phyloP scores from a whole-genome alignment of 2,888 invertebrate genomes.

The Aleiodes leptofemur region DNA sequence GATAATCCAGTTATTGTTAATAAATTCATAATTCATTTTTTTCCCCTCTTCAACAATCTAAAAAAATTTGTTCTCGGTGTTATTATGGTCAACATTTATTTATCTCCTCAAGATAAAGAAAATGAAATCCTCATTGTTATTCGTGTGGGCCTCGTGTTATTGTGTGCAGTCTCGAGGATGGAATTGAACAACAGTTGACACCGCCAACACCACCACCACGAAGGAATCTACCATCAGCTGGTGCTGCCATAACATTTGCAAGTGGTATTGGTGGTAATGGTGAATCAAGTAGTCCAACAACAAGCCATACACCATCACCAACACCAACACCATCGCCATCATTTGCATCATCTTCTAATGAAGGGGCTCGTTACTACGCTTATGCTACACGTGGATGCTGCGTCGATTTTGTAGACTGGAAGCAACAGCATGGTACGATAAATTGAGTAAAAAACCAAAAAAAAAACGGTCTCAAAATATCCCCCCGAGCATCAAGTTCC shows the following conservation, averaged over 20 bases:
- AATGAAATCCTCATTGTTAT: conserved; percentile 18
- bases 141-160: conserved; percentile 26
- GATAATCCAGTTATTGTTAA: too few relatives aligned
- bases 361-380: conserved; percentile 68
- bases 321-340: conserved; percentile 60
- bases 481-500: neutral
- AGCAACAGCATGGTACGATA: conserved; percentile 72
- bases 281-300: conserved; percentile 64
- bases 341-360: conserved; percentile 67
- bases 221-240: conserved; percentile 71
- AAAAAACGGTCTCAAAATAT: neutral
- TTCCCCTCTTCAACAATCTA: too few relatives aligned
- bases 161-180: conserved; percentile 77
- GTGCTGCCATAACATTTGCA: conserved; percentile 68
- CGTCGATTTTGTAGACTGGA: conserved; percentile 72
- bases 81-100: neutral
- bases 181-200: conserved; percentile 80
- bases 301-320: conserved; percentile 61
- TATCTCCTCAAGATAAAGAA: conserved; percentile 24
- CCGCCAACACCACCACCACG: conserved; percentile 80
- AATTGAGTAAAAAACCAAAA: conserved; percentile 1
- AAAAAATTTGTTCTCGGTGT: too few relatives aligned
- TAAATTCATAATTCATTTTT: conserved; percentile 4
- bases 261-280: conserved; percentile 59
- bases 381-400: conserved; percentile 72